Conservation (phyloP, 2,797 vertebrate genomes). For the Labeo calbasu region DNA sequence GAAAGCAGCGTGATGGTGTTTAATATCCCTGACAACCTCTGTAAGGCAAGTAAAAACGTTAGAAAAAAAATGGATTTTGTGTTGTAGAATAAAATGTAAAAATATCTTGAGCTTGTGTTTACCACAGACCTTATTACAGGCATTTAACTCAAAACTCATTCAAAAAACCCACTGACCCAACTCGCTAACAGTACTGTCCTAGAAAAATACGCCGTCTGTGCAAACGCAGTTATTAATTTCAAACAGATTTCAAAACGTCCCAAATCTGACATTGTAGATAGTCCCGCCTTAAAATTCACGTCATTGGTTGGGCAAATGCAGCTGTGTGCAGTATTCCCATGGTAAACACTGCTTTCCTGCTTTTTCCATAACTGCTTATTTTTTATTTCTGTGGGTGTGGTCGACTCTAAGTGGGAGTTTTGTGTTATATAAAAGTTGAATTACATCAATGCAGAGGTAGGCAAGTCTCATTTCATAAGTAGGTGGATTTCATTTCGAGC, state of each 20-base stretch:
- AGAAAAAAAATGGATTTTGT: neutral
- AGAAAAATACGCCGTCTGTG: neutral
- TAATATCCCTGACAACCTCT: neutral
- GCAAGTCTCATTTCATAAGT: constrained; percentile 64
- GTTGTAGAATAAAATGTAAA: neutral
- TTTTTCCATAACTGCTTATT: constrained; percentile 31
- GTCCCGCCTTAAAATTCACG: neutral
- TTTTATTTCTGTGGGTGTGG: constrained; percentile 51
- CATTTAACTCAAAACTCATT: neutral
- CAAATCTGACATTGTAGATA: neutral
- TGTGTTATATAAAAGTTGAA: constrained; percentile 73
- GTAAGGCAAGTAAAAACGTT: too few relatives aligned
- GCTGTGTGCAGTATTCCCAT: constrained; percentile 19
- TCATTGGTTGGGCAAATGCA: neutral
- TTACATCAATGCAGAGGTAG: constrained; percentile 69
- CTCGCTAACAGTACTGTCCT: neutral
- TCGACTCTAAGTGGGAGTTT: constrained; percentile 53
- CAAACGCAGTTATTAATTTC: neutral
- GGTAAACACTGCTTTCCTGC: constrained; percentile 18
- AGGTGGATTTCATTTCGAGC: constrained; percentile 73
- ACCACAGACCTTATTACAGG: neutral
- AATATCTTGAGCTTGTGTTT: neutral
- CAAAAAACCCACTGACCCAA: neutral
- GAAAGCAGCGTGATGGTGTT: neutral
- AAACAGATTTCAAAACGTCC: neutral